Conservation (phyloP, 1,140 invertebrate species). For the Helicoverpa armigera region DNA sequence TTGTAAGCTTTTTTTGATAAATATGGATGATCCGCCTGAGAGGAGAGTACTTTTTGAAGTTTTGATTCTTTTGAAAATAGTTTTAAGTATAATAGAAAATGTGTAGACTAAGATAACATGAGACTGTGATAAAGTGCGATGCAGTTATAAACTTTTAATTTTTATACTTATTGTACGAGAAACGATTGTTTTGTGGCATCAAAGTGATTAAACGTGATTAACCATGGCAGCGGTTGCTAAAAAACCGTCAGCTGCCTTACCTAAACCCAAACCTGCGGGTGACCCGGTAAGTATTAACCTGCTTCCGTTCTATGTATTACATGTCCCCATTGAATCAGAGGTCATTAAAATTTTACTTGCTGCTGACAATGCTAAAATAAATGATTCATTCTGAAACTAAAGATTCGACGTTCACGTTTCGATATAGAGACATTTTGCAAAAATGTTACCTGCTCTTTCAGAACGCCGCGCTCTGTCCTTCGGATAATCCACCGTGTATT, state of each 20-base stretch:
- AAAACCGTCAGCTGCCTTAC: conserved; percentile 60
- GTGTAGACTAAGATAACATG: conserved; percentile 53
- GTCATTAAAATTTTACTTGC: conserved; percentile 55
- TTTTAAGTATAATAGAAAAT: conserved; percentile 40
- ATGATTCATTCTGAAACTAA: too few relatives aligned
- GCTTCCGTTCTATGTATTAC: conserved; percentile 40
- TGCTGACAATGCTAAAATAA: too few relatives aligned
- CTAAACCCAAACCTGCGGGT: conserved; percentile 54
- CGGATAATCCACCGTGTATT: background rate
- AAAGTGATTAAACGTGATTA: conserved; percentile 66
- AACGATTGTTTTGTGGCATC: conserved; percentile 77
- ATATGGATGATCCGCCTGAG: conserved; percentile 49
- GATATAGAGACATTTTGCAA: background rate
- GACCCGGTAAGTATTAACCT: conserved; percentile 69
- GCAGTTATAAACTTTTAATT: conserved; percentile 45
- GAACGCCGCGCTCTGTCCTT: background rate
- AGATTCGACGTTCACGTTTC: too few relatives aligned
- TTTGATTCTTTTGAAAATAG: conserved; percentile 16
- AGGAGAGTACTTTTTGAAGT: conserved; percentile 27
- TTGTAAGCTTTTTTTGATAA: conserved; percentile 53
- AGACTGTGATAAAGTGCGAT: conserved; percentile 66
- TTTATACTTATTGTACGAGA: conserved; percentile 51
- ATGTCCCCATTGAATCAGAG: conserved; percentile 34
- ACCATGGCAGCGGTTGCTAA: conserved; percentile 77
- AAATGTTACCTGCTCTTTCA: background rate